A percentile compares a stretch with the other conserved stretches of the same genome.
phyloP scores from a whole-genome alignment of 2,113 vertebrate genomes.

The Balaenoptera acutorostrata region DNA sequence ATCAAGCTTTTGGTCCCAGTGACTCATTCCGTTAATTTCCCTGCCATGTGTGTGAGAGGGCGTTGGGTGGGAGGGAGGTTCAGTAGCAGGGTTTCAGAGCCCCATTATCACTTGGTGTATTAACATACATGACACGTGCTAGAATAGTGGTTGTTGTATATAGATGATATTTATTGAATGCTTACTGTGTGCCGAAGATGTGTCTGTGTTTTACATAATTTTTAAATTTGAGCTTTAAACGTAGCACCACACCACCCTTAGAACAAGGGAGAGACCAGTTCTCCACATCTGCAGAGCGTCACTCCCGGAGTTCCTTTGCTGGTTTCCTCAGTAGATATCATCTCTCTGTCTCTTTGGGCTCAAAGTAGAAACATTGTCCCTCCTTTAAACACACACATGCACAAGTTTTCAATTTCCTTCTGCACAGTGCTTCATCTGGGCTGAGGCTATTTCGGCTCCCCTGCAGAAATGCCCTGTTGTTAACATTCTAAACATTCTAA shows the following conservation, averaged over 20 bases:
- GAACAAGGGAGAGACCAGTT: neutral
- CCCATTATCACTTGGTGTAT: neutral
- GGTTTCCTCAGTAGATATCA: neutral
- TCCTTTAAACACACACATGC: neutral
- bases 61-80: neutral
- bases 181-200: neutral
- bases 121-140: neutral
- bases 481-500: neutral
- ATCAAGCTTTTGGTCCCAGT: neutral
- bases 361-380: neutral
- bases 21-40: neutral
- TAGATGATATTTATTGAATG: neutral
- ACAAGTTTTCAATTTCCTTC: neutral
- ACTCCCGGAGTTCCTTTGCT: neutral
- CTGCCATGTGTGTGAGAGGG: neutral
- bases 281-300: neutral
- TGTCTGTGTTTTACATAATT: neutral
- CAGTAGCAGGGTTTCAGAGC: neutral
- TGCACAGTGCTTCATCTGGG: neutral
- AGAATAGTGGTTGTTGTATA: neutral
- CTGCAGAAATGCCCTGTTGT: neutral
- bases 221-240: neutral
- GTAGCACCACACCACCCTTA: neutral
- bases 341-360: neutral
- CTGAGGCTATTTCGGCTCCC: rapidly evolving